phyloP scores from a whole-genome alignment of 2,797 vertebrate species.

The Aselliscus stoliczkanus region DNA sequence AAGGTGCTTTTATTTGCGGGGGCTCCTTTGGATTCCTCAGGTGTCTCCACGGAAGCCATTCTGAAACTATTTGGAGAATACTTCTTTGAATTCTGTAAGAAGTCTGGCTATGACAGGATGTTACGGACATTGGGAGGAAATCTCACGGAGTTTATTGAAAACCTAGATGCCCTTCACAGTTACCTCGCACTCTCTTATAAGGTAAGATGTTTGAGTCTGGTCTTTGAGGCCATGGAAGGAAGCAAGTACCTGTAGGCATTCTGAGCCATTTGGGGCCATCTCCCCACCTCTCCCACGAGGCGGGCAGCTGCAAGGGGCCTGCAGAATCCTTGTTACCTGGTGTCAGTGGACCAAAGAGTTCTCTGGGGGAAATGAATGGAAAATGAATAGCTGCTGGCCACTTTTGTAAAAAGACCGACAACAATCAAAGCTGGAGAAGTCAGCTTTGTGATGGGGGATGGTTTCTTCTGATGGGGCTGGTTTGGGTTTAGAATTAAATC shows the following conservation, averaged over 20 bases:
- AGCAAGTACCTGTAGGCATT: background rate
- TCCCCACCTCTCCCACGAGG: rapidly evolving
- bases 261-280: background rate
- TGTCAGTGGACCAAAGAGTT: background rate
- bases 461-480: background rate
- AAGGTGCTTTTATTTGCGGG: background rate
- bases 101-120: conserved; percentile 88
- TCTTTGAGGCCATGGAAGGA: background rate
- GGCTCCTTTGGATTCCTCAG: conserved; percentile 55
- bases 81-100: conserved; percentile 89
- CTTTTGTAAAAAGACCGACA: background rate
- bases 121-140: conserved; percentile 85
- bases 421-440: background rate
- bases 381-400: background rate
- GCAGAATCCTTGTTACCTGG: background rate
- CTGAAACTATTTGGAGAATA: conserved; percentile 87
- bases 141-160: conserved; percentile 87
- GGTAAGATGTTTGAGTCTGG: conserved; percentile 70
- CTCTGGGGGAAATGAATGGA: background rate
- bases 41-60: conserved; percentile 80
- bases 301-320: background rate
- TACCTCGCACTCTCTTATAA: conserved; percentile 87
- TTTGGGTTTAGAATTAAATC: background rate
- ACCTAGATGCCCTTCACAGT: conserved; percentile 88
- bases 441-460: background rate